A percentile compares a stretch with the other conserved stretches of the same genome.
Conservation (phyloP, 2,113 vertebrate genomes). For the Neofelis nebulosa region DNA sequence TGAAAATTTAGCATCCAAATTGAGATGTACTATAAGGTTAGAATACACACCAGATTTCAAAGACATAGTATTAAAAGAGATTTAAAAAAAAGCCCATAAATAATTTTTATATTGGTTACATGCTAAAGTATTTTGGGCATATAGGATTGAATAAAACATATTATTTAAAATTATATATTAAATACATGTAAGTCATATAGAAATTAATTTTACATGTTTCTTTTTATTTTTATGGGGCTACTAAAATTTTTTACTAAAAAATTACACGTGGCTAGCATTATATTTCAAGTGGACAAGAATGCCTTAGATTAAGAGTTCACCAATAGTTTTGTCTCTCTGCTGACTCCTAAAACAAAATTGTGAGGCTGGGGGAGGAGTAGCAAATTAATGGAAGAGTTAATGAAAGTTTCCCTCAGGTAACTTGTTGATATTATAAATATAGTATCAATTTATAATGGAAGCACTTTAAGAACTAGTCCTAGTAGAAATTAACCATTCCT, state of each 20-base stretch:
- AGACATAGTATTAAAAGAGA: background rate
- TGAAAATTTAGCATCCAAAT: background rate
- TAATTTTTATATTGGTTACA: background rate
- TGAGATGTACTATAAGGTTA: background rate
- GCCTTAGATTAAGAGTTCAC: background rate
- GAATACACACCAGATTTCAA: background rate
- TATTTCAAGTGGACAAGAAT: background rate
- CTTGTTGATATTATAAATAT: background rate
- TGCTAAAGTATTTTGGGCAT: background rate
- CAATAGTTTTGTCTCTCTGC: background rate
- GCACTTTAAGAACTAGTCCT: background rate
- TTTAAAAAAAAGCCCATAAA: background rate
- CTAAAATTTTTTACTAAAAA: background rate
- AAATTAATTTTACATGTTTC: background rate
- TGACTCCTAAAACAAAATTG: background rate
- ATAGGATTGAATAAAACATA: background rate
- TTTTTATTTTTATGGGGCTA: background rate
- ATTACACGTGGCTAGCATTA: background rate
- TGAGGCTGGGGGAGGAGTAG: no score
- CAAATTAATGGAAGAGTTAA: background rate
- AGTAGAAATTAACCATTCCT: background rate
- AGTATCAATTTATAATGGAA: background rate
- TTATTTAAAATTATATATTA: background rate
- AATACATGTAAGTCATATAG: background rate
- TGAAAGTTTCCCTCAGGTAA: background rate